Evolutionary conservation across 2,797 vertebrate species (phyloP), one percentile per base, ranked within the genome.

Genomic region (Arnoldichthys spilopterus): DNA sequence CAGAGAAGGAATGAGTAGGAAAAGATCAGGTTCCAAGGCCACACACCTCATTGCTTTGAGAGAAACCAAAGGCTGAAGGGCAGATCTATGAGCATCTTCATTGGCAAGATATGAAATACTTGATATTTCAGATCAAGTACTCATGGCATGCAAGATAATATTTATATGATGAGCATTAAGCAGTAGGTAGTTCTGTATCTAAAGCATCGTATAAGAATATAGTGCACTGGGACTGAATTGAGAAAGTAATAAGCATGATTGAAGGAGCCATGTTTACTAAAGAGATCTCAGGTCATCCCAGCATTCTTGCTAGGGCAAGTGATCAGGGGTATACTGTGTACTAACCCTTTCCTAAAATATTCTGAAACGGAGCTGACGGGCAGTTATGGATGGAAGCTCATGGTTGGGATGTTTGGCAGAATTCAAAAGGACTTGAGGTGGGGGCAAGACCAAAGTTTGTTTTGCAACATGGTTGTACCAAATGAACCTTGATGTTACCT

Each of bases 321-420:
- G 87, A 91, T 90, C 85, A 86, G 87, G 86, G 83, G 70, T 90
- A 90, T 91, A 86, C 88, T 89, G 70, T 90, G 89, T 91, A 86
- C 88, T 89, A 89, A 89, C 77, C 86, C 54, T 85, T 83, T 87
- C 91, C 64, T 79, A 91, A 93, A 93, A 93, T 92, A 93, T 80
- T 74, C 64, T 47, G 64, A 72, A 61, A 78, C 61, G 70, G 66
- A 81, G 79, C 49, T 34, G 56, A 76, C 78, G 67, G 74, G 43
- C 4, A 71, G 83, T 6, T 51, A 70, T 32, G 67, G 47, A 22
- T 12, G 5, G 18, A 53, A 28, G 47, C 28, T 69, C 66, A 28
- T 67, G 43, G 22, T 34, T 1, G 85, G 80, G 74, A 73, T 84
- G 86, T 81, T 76, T 84, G 87, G 83, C 83, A 77, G 81, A 85